Conservation (phyloP, 2,888 invertebrate genomes). For the Malthinus flaveolus region DNA sequence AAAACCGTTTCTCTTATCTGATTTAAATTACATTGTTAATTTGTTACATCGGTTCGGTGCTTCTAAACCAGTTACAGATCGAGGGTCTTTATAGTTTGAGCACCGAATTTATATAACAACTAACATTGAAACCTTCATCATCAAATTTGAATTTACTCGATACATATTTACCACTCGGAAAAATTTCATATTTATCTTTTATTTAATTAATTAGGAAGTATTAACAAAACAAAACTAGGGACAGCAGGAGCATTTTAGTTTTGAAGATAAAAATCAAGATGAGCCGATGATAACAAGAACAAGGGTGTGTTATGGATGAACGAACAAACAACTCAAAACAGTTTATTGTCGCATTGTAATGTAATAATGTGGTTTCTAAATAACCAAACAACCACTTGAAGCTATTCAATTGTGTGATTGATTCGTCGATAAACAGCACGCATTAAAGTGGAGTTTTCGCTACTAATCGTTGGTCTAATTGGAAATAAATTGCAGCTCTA, state of each 20-base stretch:
- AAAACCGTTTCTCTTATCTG: constrained; percentile 25
- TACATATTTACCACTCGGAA: no score
- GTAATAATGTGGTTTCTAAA: constrained; percentile 13
- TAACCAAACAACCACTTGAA: constrained; percentile 12
- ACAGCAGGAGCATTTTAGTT: neutral
- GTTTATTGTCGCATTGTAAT: constrained; percentile 24
- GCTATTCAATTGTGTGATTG: constrained; percentile 12
- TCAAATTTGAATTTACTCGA: no score
- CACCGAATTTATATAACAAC: neutral
- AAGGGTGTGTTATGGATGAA: constrained; percentile 18
- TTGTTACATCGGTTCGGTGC: constrained; percentile 15
- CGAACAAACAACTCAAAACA: constrained; percentile 27
- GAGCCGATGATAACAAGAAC: constrained; percentile 11
- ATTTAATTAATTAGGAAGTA: no score
- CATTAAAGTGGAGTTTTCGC: no score
- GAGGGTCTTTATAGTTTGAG: no score
- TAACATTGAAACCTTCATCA: no score
- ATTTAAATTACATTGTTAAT: constrained; percentile 29
- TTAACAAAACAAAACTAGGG: no score
- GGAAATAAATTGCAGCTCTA: no score
- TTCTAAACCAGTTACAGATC: constrained; percentile 2
- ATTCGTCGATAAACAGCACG: constrained; percentile 8
- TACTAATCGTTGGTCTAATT: no score
- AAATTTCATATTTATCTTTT: no score
- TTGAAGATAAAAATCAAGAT: constrained; percentile 17